Base-by-base conservation (phyloP, 2,113 vertebrate genomes). In the Ailurus styani region DNA sequence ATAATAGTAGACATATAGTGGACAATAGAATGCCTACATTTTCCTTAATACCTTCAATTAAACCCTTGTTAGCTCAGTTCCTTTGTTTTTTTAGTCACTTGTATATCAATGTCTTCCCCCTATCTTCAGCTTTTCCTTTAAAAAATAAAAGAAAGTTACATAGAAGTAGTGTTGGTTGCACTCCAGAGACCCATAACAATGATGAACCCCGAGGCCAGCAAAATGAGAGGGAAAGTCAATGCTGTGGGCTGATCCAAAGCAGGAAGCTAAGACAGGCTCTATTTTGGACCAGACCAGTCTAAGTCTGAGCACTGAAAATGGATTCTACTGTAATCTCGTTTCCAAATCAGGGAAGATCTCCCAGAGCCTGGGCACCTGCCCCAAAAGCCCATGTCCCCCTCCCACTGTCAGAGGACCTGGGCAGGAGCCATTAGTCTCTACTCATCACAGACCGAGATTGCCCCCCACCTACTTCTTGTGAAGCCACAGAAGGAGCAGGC, bases 371-470 rank as follows among this genome's bases (percentile, higher is more conserved):
- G 52, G 40, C 60, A 20, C 21, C 13, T 25, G 29, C 21, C 29
- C 29, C 21, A 25, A 8, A n/a, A 1, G 17, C 7, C 37, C n/a
- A 4, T 62, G 31, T 47, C 9, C 17, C 45, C 29, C 12, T 20
- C 21, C 37, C 7, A 8, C 72, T 45, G 7, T 31, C 29, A 8
- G 40, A 40, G 37, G 7, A 1, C 50, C 50, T 20, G 50, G 29
- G 9, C 29, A 81, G 25, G 45, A 18, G 14, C 34, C n/a, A 6
- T 42, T 29, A 4, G 12, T 66, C 75, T 34, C 55, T 23, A 29
- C 20, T 34, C 47, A 3, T 37, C 1, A 2, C 4, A 2, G 15
- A 52, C 23, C 3, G 7, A 52, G 15, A 14, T 21, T 47, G 12
- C 18, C 5, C 40, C 23, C 25, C 12, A 1, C 20, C 29, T 14